Conservation (phyloP, 2,888 invertebrate species). For the Eumacrocentrus americanus region DNA sequence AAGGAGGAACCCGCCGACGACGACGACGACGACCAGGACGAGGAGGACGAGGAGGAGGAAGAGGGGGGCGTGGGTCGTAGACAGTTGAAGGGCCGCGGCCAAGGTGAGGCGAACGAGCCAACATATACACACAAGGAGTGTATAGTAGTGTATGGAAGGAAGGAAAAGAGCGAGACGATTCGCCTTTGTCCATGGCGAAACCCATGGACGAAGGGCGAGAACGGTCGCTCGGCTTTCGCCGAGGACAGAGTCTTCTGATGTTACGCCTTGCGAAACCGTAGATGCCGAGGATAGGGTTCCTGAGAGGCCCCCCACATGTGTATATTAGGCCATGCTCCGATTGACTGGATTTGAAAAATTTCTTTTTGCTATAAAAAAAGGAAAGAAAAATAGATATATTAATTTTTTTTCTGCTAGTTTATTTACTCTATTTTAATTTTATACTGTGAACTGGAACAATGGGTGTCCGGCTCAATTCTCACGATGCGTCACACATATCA, state of each 20-base stretch:
- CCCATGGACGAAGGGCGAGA: too few relatives aligned
- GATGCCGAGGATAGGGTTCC: too few relatives aligned
- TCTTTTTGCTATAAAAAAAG: too few relatives aligned
- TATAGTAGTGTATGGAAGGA: conserved; percentile 27
- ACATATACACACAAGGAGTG: not conserved
- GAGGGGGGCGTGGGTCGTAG: conserved; percentile 57
- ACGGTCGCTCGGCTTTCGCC: too few relatives aligned
- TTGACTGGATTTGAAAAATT: too few relatives aligned
- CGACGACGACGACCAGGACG: conserved; percentile 25
- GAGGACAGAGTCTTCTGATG: not conserved
- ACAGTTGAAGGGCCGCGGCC: conserved; percentile 62
- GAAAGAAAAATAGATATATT: too few relatives aligned
- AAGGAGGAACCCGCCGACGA: conserved; percentile 25
- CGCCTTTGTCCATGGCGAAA: conserved; percentile 25
- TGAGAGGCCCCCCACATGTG: too few relatives aligned
- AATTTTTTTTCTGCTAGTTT: too few relatives aligned
- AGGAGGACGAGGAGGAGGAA: conserved; percentile 43
- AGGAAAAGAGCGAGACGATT: conserved; percentile 28
- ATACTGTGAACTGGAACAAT: not conserved
- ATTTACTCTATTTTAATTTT: too few relatives aligned
- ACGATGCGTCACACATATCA: not conserved
- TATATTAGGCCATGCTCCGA: too few relatives aligned
- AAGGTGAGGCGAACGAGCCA: conserved; percentile 54
- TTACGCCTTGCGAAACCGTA: conserved; percentile 14
- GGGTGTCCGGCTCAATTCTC: not conserved